Evolutionary conservation across 2,113 vertebrate species (phyloP).

Genomic region (Acanthisitta chloris): DNA sequence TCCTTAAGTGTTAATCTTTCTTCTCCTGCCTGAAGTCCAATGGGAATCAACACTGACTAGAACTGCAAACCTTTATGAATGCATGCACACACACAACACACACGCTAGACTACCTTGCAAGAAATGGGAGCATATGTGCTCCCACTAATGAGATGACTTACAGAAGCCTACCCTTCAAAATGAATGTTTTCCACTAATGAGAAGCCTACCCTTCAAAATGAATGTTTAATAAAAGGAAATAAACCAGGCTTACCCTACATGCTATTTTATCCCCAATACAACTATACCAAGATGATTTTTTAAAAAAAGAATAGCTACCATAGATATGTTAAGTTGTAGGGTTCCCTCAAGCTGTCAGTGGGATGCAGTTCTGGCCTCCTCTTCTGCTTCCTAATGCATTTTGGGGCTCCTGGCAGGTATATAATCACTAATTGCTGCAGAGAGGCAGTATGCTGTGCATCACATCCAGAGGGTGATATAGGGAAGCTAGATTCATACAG

Average conservation of each 20-base stretch:
- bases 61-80: not conserved
- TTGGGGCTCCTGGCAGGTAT: not conserved
- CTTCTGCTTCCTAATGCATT: not conserved
- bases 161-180: not conserved
- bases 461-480: not conserved
- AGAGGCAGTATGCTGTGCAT: not conserved
- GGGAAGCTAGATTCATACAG: not conserved
- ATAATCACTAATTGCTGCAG: not conserved
- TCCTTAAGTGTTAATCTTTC: not conserved
- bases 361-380: not conserved
- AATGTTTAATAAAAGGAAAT: not conserved
- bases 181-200: not conserved
- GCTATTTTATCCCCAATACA: not conserved
- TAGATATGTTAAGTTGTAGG: not conserved
- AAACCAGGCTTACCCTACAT: not conserved
- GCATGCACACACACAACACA: not conserved
- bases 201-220: not conserved
- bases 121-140: constrained; percentile 13
- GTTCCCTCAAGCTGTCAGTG: not conserved
- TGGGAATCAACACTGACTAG: not conserved
- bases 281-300: not conserved
- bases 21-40: not conserved
- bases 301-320: not conserved
- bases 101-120: not conserved
- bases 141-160: constrained; percentile 12